Conservation (phyloP, 2,113 vertebrate species). For the Anseranas semipalmata region DNA sequence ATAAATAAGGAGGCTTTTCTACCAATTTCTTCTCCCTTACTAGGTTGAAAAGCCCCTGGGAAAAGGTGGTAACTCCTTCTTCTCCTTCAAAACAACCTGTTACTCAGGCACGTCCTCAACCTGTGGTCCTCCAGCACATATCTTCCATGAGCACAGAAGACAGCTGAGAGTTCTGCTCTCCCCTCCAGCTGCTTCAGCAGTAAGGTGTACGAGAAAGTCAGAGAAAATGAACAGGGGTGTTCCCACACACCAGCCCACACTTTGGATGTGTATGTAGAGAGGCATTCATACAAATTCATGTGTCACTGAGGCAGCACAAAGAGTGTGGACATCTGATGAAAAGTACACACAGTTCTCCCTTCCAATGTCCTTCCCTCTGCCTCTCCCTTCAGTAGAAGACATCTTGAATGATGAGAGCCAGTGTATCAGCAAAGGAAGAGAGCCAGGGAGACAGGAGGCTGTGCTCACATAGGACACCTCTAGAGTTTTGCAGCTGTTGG, state of each 20-base stretch:
- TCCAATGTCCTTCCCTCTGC: background rate
- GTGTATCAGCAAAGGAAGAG: background rate
- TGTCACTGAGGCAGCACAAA: background rate
- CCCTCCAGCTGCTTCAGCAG: background rate
- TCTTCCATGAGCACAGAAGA: accelerated
- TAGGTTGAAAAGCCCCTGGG: background rate
- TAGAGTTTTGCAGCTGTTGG: background rate
- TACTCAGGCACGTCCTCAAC: accelerated
- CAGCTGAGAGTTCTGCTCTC: background rate
- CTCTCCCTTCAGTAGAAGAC: background rate
- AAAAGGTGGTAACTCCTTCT: background rate
- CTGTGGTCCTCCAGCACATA: background rate
- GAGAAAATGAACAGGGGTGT: background rate
- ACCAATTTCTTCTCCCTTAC: background rate
- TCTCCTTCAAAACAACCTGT: background rate
- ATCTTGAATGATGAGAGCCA: background rate
- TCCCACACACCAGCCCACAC: accelerated
- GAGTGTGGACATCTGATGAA: background rate
- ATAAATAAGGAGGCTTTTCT: background rate
- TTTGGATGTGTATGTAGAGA: background rate
- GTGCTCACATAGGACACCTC: background rate
- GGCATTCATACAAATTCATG: accelerated
- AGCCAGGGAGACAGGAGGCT: background rate
- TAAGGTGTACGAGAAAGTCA: background rate
- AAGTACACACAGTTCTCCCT: background rate